Percentiles rank a stretch among this genome's conserved stretches.
Conservation (phyloP, 2,888 invertebrate species). For the Andrena bucephala region DNA sequence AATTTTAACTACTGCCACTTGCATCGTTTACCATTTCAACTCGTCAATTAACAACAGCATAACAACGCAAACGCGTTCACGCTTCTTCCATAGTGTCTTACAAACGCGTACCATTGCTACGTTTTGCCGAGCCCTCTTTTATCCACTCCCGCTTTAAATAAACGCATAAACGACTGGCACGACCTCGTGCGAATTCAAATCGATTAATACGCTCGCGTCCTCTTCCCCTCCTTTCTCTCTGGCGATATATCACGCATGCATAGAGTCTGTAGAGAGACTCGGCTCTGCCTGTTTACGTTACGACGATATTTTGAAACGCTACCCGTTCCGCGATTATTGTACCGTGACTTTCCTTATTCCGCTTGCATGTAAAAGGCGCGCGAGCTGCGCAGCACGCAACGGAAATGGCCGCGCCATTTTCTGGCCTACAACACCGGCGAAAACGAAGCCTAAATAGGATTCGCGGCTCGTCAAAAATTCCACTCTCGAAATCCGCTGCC, state of each 20-base stretch:
- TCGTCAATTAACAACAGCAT: neutral
- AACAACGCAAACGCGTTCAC: neutral
- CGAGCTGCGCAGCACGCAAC: slow-evolving; percentile 35
- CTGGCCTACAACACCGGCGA: slow-evolving; percentile 56
- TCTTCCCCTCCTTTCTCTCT: neutral
- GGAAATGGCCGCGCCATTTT: slow-evolving; percentile 43
- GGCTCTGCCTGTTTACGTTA: neutral
- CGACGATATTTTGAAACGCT: slow-evolving; percentile 60
- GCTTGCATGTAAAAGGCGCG: slow-evolving; percentile 40
- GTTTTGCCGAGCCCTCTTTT: slow-evolving; percentile 22
- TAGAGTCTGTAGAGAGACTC: slow-evolving; percentile 11
- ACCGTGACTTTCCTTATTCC: slow-evolving; percentile 66
- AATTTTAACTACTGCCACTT: too few relatives aligned
- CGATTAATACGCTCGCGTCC: slow-evolving; percentile 42
- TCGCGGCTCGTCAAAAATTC: slow-evolving; percentile 23
- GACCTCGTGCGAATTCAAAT: slow-evolving; percentile 60
- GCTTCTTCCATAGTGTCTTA: neutral
- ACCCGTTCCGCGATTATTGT: slow-evolving; percentile 63
- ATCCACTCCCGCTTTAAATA: slow-evolving; percentile 10
- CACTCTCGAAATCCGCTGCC: slow-evolving; percentile 27
- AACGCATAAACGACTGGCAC: slow-evolving; percentile 24
- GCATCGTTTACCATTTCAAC: too few relatives aligned
- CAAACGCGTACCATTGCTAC: slow-evolving; percentile 8
- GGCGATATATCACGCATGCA: neutral
- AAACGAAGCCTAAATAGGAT: slow-evolving; percentile 51